A percentile compares a stretch with the other conserved stretches of the same genome.
phyloP scores from a whole-genome alignment of 2,888 invertebrate species.

The Coecobrya sp. region DNA sequence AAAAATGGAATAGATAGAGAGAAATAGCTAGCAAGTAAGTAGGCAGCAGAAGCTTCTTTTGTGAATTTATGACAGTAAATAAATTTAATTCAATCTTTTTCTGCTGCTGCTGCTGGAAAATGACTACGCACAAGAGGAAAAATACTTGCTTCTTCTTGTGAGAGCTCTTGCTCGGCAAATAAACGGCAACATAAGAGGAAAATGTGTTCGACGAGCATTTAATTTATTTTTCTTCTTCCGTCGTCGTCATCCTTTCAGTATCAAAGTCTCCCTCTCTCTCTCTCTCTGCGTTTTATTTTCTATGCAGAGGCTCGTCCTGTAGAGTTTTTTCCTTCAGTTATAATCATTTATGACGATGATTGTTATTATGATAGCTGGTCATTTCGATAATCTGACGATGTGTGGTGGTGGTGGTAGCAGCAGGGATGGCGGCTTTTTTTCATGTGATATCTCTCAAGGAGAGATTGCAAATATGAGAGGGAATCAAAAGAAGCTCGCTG shows the following conservation, averaged over 20 bases:
- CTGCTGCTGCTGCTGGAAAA: slow-evolving; percentile 29
- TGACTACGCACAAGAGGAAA: slow-evolving; percentile 52
- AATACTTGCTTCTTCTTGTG: slow-evolving; percentile 54
- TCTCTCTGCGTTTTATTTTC: no score
- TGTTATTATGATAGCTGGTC: slow-evolving; percentile 65
- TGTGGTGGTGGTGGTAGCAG: slow-evolving; percentile 52
- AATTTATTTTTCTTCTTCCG: slow-evolving; percentile 73
- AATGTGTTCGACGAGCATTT: slow-evolving; percentile 81
- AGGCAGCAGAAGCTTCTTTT: slow-evolving; percentile 58
- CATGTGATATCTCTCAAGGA: slow-evolving; percentile 12
- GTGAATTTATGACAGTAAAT: slow-evolving; percentile 79
- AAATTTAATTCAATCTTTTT: slow-evolving; percentile 78
- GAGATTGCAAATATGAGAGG: slow-evolving; percentile 69
- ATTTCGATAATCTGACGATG: slow-evolving; percentile 70
- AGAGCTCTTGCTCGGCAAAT: slow-evolving; percentile 48
- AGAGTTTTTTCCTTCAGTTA: no score
- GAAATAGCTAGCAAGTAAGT: neutral
- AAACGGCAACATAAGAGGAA: slow-evolving; percentile 52
- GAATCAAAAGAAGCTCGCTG: neutral
- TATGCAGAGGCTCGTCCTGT: neutral
- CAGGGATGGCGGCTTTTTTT: neutral
- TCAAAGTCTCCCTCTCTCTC: no score
- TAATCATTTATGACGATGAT: slow-evolving; percentile 64
- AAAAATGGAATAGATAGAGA: neutral
- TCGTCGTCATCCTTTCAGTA: neutral